phyloP scores from a whole-genome alignment of 2,888 invertebrate species.

The Tetropium fuscum region DNA sequence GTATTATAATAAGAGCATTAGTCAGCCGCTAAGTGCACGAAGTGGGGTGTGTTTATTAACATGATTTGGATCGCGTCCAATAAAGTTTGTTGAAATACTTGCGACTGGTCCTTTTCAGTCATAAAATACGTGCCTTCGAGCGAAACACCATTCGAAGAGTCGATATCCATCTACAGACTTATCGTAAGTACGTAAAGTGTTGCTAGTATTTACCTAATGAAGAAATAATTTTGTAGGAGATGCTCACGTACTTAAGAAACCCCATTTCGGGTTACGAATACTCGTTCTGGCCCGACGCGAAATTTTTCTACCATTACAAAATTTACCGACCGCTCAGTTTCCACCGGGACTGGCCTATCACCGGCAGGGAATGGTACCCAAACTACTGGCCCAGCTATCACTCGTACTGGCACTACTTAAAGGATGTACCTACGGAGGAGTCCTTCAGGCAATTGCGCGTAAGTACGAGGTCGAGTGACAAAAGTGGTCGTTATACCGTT shows the following conservation, averaged over 20 bases:
- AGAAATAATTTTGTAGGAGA: conserved; percentile 35
- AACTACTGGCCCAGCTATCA: conserved; percentile 50
- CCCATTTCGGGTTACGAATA: conserved; percentile 51
- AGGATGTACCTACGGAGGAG: conserved; percentile 47
- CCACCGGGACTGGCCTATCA: conserved; percentile 49
- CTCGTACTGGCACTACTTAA: conserved; percentile 50
- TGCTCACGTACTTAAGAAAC: conserved; percentile 52
- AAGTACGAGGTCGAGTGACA: conserved; percentile 33
- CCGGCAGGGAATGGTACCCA: conserved; percentile 49
- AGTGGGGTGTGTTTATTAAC: conserved; percentile 26
- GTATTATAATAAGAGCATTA: conserved; percentile 18
- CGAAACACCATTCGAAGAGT: conserved; percentile 7
- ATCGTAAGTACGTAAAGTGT: conserved; percentile 5
- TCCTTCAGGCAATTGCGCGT: conserved; percentile 51
- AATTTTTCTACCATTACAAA: conserved; percentile 53
- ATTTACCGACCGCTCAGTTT: conserved; percentile 52
- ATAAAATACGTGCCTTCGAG: conserved; percentile 23
- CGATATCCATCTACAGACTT: conserved; percentile 2
- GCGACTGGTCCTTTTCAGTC: conserved; percentile 1
- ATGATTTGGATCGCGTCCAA: conserved; percentile 25
- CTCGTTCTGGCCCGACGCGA: conserved; percentile 53
- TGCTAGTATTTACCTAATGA: not conserved
- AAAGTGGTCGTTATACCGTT: not conserved
- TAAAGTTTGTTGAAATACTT: conserved; percentile 30
- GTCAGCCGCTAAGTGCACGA: conserved; percentile 12